Conservation (phyloP, 1,140 invertebrate species). For the Drosophila ohnishii region DNA sequence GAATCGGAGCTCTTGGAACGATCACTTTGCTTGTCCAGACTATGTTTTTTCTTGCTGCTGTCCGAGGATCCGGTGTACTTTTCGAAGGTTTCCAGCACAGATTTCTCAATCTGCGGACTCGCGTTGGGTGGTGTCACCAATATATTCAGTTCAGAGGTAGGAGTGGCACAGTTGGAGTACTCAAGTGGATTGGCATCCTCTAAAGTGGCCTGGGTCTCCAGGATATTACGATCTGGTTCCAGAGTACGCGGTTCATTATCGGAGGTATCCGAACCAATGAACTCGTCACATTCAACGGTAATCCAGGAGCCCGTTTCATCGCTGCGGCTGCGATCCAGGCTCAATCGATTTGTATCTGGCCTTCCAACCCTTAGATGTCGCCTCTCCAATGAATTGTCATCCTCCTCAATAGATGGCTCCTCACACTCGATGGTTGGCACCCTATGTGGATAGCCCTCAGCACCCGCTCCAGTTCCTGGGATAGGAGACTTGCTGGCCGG, state of each 20-base stretch:
- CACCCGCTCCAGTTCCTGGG: constrained; percentile 48
- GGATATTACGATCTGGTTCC: constrained; percentile 74
- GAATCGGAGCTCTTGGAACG: constrained; percentile 87
- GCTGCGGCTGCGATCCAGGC: constrained; percentile 84
- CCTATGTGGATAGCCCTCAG: constrained; percentile 69
- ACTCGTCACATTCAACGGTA: constrained; percentile 86
- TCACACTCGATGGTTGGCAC: constrained; percentile 82
- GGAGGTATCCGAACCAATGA: constrained; percentile 84
- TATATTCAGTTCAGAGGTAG: constrained; percentile 78
- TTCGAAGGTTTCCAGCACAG: constrained; percentile 73
- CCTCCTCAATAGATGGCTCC: constrained; percentile 79
- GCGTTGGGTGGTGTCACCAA: constrained; percentile 77
- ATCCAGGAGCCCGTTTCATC: constrained; percentile 86
- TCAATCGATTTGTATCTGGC: constrained; percentile 72
- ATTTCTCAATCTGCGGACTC: constrained; percentile 79
- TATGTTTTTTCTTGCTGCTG: constrained; percentile 79
- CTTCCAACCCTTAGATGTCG: constrained; percentile 71
- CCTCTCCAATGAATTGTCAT: constrained; percentile 69
- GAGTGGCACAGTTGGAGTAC: constrained; percentile 78
- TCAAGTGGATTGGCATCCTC: constrained; percentile 77
- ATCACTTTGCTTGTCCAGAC: constrained; percentile 86
- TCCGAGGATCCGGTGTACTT: constrained; percentile 65
- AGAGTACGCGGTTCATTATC: constrained; percentile 81
- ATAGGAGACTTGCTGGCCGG: constrained; percentile 74
- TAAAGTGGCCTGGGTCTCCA: constrained; percentile 79